Evolutionary conservation across 2,888 invertebrate species (phyloP).

Genomic region (Ormyrus nitidulus): DNA sequence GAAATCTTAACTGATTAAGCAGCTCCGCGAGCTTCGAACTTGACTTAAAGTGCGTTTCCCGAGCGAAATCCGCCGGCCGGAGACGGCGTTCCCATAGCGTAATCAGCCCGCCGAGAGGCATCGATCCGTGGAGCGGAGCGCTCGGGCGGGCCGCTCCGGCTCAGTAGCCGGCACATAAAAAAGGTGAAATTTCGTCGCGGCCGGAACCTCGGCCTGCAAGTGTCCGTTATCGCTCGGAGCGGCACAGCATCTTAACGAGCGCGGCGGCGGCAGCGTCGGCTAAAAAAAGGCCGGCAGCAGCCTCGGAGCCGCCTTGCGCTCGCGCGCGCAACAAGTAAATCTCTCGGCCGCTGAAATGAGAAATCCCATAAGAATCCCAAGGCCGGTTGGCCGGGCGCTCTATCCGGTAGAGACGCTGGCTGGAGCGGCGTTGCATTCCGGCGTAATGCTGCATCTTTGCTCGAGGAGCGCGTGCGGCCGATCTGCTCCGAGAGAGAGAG

Average conservation of each 20-base stretch:
- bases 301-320: background rate
- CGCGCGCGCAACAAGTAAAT: conserved; percentile 51
- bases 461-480: conserved; percentile 1
- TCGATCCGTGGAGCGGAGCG: too few relatives aligned
- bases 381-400: conserved; percentile 33
- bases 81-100: too few relatives aligned
- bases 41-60: too few relatives aligned
- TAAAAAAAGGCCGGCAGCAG: conserved; percentile 4
- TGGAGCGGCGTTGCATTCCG: conserved; percentile 46
- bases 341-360: conserved; percentile 48
- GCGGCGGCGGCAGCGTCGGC: conserved; percentile 1
- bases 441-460: conserved; percentile 54
- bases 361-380: conserved; percentile 56
- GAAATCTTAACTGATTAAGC: too few relatives aligned
- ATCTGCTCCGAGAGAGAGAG: conserved; percentile 12
- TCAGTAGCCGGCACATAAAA: too few relatives aligned
- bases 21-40: too few relatives aligned
- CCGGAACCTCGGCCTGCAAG: conserved; percentile 35
- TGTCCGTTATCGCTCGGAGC: conserved; percentile 19
- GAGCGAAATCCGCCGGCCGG: too few relatives aligned
- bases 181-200: background rate
- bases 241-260: conserved; percentile 28
- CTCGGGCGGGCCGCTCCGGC: too few relatives aligned
- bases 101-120: too few relatives aligned
- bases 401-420: background rate